A percentile compares a stretch with the other conserved stretches of the same genome.
phyloP scores from a whole-genome alignment of 2,888 invertebrate species.

The Resseliella maxima region DNA sequence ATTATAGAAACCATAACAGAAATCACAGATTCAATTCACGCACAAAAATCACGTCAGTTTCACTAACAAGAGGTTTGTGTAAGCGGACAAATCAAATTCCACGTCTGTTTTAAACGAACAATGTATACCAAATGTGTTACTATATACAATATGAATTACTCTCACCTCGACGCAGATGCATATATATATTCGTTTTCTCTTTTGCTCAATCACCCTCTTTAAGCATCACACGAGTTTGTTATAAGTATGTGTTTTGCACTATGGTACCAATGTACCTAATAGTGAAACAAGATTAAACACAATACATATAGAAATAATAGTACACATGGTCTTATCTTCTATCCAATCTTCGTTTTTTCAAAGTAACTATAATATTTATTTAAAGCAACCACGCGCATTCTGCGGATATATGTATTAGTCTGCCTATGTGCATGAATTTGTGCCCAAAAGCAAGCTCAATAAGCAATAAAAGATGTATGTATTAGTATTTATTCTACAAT shows the following conservation, averaged over 20 bases:
- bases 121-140: slow-evolving; percentile 56
- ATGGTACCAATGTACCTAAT: neutral
- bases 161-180: slow-evolving; percentile 63
- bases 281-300: neutral
- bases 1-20: neutral
- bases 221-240: neutral
- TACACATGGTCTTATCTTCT: neutral
- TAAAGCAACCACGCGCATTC: slow-evolving; percentile 66
- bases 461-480: too few relatives aligned
- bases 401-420: too few relatives aligned
- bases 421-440: too few relatives aligned
- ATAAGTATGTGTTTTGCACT: neutral
- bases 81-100: slow-evolving; percentile 52
- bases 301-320: slow-evolving; percentile 19
- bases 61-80: neutral
- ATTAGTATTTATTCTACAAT: too few relatives aligned
- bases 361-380: slow-evolving; percentile 68
- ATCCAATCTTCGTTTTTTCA: slow-evolving; percentile 64
- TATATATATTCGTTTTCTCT: neutral
- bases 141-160: slow-evolving; percentile 58
- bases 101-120: slow-evolving; percentile 56
- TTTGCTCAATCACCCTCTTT: slow-evolving; percentile 5
- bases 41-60: neutral
- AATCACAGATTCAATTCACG: neutral
- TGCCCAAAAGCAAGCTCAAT: too few relatives aligned